Base-by-base conservation (phyloP, 2,113 vertebrate species). In the Heterotilapia buettikoferi region DNA sequence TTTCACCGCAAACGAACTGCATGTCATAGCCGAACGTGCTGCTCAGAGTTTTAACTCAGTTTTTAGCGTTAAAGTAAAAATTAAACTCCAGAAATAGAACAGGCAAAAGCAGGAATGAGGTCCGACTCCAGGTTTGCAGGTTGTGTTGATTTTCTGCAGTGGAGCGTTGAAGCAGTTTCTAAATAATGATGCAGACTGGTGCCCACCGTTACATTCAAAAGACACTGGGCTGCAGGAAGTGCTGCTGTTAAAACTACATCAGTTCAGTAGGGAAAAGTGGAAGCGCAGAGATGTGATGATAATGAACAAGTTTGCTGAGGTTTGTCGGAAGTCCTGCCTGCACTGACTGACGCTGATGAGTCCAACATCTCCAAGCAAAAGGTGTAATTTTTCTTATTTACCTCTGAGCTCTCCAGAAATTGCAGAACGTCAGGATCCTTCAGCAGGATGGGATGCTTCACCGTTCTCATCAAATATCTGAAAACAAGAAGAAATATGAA, bases 371-470 rank as follows among this genome's bases (percentile, higher is more conserved):
- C 9, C 6, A 5, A 3, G 38, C 24, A 19, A 73, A 83, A 53
- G 13, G 45, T 4, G n/a, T 24, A 14, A 29, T 61, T 31, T 59
- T 0, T 12, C 9, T 33, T 13, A 2, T 71, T 92, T 96, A 99
- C 99, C 97, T 99, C 99, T 1, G 97, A 97, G 91, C 97, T 99
- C 96, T 99, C 98, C 95, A 99, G 97, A 80, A 99, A 99, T 91
- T 98, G 98, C 89, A 98, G 97, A 84, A 99, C 97, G 86, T 99
- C 98, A 16, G 98, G 97, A 95, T 99, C 99, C 87, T 99, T 99
- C 86, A 99, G 96, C 89, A 99, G 96, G 86, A 97, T 96, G 33
- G 98, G 98, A 90, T 99, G 99, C 76, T 98, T 98, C 78, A 98
- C 98, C 21, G 99, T 99, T 92, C 99, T 96, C 86, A 98, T 97